Conservation (phyloP, 2,797 vertebrate species). For the Coendou prehensilis region DNA sequence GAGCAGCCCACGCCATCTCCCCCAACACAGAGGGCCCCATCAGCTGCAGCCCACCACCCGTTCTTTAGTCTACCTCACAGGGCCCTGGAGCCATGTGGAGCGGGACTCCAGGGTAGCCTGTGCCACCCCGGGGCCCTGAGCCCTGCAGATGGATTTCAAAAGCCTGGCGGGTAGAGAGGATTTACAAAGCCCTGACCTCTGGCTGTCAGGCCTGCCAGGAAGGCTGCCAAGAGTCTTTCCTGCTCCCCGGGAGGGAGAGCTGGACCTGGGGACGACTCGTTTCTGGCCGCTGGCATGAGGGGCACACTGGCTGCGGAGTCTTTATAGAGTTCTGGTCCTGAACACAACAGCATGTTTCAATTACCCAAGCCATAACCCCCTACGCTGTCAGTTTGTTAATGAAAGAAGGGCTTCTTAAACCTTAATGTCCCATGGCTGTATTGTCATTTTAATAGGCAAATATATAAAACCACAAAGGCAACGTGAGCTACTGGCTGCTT, state of each 20-base stretch:
- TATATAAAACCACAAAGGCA: conserved; percentile 86
- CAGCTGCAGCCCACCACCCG: fast-evolving
- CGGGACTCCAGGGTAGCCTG: background rate
- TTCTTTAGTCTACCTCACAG: background rate
- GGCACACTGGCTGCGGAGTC: conserved; percentile 84
- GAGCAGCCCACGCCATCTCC: fast-evolving
- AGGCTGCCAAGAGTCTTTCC: conserved; percentile 54
- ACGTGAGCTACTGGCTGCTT: conserved; percentile 84
- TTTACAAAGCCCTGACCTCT: conserved; percentile 81
- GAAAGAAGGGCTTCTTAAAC: conserved; percentile 89
- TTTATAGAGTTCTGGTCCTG: conserved; percentile 86
- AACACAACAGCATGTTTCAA: conserved; percentile 89
- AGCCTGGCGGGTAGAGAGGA: background rate
- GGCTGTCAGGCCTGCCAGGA: conserved; percentile 68
- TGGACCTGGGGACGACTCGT: conserved; percentile 74
- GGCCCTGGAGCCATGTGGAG: background rate
- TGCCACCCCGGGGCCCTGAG: background rate
- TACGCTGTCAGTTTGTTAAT: conserved; percentile 88
- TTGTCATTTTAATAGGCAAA: conserved; percentile 89
- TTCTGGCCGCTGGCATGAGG: conserved; percentile 85
- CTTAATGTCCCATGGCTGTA: conserved; percentile 86
- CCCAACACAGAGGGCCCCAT: fast-evolving
- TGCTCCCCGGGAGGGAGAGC: background rate
- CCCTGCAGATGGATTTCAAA: conserved; percentile 37
- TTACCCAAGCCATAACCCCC: conserved; percentile 88